Conservation (phyloP, 2,113 vertebrate species). For the Tragulus kanchil region DNA sequence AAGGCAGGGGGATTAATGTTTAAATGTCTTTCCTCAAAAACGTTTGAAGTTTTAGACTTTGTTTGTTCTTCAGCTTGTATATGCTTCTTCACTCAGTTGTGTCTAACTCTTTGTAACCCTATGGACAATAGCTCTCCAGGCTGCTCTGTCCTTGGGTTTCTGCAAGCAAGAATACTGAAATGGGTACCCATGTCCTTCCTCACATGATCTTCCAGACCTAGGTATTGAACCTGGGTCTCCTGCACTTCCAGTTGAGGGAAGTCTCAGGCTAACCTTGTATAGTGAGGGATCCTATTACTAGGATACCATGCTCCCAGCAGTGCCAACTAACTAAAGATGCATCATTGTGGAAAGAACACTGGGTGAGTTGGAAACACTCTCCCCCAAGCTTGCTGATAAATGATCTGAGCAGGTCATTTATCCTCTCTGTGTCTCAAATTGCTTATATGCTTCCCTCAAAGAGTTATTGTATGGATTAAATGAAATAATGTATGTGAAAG, state of each 20-base stretch:
- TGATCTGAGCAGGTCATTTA: constrained; percentile 32
- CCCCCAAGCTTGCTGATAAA: constrained; percentile 38
- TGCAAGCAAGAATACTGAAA: not conserved
- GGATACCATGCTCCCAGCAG: not conserved
- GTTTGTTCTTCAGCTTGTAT: not conserved
- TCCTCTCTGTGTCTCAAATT: constrained; percentile 36
- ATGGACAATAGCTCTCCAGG: not conserved
- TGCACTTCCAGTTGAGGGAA: not conserved
- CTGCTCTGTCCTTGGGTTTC: not conserved
- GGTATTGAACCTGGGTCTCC: not conserved
- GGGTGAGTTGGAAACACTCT: constrained; percentile 6
- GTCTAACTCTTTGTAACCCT: not conserved
- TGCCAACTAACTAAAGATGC: not conserved
- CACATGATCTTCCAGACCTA: not conserved
- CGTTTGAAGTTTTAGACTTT: not conserved
- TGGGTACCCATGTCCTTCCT: not conserved
- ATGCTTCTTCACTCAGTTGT: not conserved
- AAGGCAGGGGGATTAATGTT: not conserved
- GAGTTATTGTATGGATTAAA: constrained; percentile 58
- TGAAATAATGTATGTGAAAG: constrained; percentile 61
- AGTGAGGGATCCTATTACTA: not conserved
- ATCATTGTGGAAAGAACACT: not conserved
- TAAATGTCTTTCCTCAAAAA: not conserved
- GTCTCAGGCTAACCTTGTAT: not conserved
- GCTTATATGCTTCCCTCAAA: constrained; percentile 31